phyloP scores from a whole-genome alignment of 2,113 vertebrate species.

The Holacanthus passer region DNA sequence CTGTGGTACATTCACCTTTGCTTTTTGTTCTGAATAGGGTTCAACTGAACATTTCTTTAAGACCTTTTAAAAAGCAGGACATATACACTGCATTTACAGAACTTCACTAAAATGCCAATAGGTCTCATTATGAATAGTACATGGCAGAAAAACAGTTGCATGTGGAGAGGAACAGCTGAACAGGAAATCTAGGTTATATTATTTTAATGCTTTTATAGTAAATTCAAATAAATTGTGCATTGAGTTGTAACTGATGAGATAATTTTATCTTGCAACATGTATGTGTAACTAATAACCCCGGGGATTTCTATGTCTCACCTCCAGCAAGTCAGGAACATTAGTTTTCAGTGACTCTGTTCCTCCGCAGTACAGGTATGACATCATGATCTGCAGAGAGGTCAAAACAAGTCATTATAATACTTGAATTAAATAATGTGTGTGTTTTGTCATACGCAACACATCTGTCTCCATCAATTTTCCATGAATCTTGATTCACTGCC shows the following conservation, averaged over 20 bases:
- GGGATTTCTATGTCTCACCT: slow-evolving; percentile 85
- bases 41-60: background rate
- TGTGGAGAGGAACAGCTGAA: background rate
- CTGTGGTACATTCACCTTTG: background rate
- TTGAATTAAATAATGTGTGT: background rate
- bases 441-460: background rate
- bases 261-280: background rate
- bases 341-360: slow-evolving; percentile 92
- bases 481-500: background rate
- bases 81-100: background rate
- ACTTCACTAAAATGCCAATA: background rate
- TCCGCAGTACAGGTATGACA: slow-evolving; percentile 97
- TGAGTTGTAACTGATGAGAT: background rate
- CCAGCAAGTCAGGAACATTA: slow-evolving; percentile 89
- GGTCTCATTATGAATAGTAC: background rate
- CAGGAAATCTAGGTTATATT: no score
- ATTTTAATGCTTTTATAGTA: background rate
- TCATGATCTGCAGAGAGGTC: slow-evolving; percentile 90
- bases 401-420: background rate
- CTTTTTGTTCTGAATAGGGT: background rate
- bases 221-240: background rate
- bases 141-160: background rate
- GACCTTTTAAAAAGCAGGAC: background rate
- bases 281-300: background rate
- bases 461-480: no score